Evolutionary conservation across 2,797 vertebrate genomes (phyloP).

Genomic region (Cheirogaleus major): DNA sequence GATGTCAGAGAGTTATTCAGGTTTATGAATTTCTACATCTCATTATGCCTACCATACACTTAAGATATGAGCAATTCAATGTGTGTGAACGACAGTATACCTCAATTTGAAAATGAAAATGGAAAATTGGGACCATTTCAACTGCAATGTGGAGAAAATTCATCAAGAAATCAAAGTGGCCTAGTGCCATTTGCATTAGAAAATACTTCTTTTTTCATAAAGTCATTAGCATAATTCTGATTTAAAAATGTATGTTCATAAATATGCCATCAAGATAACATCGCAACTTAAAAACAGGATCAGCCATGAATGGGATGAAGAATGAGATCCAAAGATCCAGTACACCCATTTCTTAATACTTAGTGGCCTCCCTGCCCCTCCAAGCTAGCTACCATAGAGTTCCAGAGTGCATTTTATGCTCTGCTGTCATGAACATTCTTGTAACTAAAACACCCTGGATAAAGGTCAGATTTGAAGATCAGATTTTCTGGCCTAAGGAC

Average conservation of each 20-base stretch:
- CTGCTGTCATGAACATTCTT: neutral
- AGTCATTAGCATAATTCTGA: neutral
- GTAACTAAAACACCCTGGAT: neutral
- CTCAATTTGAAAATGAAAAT: neutral
- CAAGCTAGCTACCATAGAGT: no score
- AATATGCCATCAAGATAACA: neutral
- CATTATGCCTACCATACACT: neutral
- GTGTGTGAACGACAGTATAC: neutral
- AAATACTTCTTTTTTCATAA: neutral
- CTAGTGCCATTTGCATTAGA: neutral
- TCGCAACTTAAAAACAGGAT: neutral
- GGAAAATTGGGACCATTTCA: neutral
- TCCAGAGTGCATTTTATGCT: neutral
- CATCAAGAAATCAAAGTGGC: neutral
- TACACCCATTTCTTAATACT: neutral
- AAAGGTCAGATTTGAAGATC: neutral
- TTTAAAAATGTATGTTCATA: neutral
- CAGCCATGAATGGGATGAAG: neutral
- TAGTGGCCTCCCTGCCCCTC: neutral
- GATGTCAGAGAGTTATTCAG: neutral
- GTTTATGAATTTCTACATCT: neutral
- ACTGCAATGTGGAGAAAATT: neutral
- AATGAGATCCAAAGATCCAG: neutral
- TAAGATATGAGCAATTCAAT: neutral
- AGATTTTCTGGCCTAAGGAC: neutral